Base-by-base conservation (phyloP, 2,888 invertebrate species). In the Philonicus albiceps region DNA sequence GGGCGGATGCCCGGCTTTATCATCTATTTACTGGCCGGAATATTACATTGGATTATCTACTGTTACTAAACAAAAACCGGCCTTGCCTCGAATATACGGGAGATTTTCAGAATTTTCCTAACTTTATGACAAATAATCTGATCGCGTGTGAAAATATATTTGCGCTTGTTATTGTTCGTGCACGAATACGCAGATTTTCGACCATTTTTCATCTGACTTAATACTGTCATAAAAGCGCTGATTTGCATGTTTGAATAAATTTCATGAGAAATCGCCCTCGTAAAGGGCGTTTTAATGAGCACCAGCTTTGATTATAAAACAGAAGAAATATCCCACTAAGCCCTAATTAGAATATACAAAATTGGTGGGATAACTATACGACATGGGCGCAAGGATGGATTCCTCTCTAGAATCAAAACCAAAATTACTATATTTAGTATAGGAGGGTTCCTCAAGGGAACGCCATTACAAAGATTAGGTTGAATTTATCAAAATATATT, bases 101-200 rank as follows among this genome's bases (percentile, higher is more conserved):
- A 43, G 49, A 80, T 80, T 80, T 80, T 80, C 30, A 30, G 49
- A 30, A 53, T 37, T 83, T 83, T 27, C 55, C 49, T 64, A 72
- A 40, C 40, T 83, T 83, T 83, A 83, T 83, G 64, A 83, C 83
- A 83, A 83, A 83, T 83, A 72, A 64, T 72, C 72, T 83, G 83
- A 83, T 83, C 72, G 83, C 83, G 83, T 83, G 83, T 83, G 83
- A 72, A 83, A 37, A 30, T 80, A 49, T 31, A 80, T 80, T 80
- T 53, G 22, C 30, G 13, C 13, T 64, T 72, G 83, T 72, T 64
- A 34, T 55, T 83, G 31, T 78, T 78, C 78, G 78, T 83, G 83
- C 34, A 72, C 34, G 64, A 83, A 64, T 72, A 53, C 49, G 80
- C 37, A 34, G 22, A 81, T 83, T 64, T 83, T 72, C 37, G 64